These are phyloP conservation scores for Rhingia rostrata DNA, from an alignment of 2,888 invertebrate genomes.

Conservation along the genomic window DNA sequence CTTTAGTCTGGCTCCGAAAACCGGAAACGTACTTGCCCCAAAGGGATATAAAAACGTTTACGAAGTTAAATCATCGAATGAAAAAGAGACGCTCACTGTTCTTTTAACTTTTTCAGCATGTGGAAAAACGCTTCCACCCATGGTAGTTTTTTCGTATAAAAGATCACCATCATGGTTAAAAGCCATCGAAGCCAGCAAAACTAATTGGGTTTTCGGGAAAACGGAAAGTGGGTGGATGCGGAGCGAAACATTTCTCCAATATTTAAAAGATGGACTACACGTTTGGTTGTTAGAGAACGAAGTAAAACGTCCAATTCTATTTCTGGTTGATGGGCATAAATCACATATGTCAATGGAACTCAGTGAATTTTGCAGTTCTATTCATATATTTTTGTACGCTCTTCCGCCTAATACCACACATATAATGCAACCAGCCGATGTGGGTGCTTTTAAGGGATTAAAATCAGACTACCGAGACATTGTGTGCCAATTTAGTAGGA, in stretches of 20 bases:
- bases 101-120: constrained; percentile 12
- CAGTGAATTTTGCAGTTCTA: constrained; percentile 18
- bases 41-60: constrained; percentile 20
- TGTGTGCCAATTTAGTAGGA: not conserved
- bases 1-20: constrained; percentile 2
- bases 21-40: no score
- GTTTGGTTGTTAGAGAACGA: constrained; percentile 8
- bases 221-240: no score
- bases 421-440: constrained; percentile 24
- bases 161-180: constrained; percentile 1
- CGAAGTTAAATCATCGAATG: constrained; percentile 6
- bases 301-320: constrained; percentile 14
- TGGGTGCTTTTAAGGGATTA: constrained; percentile 10
- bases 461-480: constrained; percentile 18
- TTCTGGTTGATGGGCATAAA: constrained; percentile 6
- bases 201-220: not conserved
- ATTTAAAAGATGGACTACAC: not conserved
- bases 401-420: constrained; percentile 15
- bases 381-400: constrained; percentile 18
- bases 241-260: not conserved
- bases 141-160: not conserved
- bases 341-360: constrained; percentile 23
- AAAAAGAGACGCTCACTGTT: constrained; percentile 15
- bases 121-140: not conserved
- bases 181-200: constrained; percentile 8